Conservation (phyloP, 1,140 invertebrate species). For the Euglossa dilemma region DNA sequence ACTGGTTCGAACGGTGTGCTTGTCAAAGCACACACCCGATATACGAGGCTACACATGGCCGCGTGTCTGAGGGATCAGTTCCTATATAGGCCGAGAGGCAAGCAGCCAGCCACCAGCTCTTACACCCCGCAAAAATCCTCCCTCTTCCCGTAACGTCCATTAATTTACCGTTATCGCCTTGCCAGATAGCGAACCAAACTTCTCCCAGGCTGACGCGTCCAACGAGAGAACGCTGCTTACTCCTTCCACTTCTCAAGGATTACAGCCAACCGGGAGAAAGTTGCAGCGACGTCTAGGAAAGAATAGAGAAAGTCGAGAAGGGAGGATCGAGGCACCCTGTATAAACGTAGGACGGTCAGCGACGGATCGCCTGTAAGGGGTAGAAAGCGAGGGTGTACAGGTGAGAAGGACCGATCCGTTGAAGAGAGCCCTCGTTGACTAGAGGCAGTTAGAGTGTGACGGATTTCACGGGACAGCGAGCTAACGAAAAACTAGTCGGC, state of each 20-base stretch:
- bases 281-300: no score
- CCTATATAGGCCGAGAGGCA: neutral
- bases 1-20: constrained; percentile 61
- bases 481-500: constrained; percentile 80
- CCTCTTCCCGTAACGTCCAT: neutral
- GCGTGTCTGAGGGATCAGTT: constrained; percentile 7
- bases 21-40: constrained; percentile 66
- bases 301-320: no score
- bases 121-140: constrained; percentile 7
- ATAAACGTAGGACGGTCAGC: neutral
- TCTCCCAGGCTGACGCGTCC: no score
- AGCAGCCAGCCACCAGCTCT: neutral
- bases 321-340: neutral
- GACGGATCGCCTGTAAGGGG: neutral
- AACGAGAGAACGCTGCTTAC: no score
- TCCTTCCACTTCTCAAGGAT: no score
- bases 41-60: constrained; percentile 11
- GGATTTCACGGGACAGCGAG: constrained; percentile 79
- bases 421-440: constrained; percentile 32
- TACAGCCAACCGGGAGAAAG: no score
- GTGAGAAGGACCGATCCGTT: constrained; percentile 10
- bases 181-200: no score
- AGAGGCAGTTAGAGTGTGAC: constrained; percentile 70
- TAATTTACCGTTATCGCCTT: constrained; percentile 6
- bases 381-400: constrained; percentile 38